These are phyloP conservation scores for Psophia crepitans DNA, from an alignment of 2,113 vertebrate genomes.

Conservation along the genomic window DNA sequence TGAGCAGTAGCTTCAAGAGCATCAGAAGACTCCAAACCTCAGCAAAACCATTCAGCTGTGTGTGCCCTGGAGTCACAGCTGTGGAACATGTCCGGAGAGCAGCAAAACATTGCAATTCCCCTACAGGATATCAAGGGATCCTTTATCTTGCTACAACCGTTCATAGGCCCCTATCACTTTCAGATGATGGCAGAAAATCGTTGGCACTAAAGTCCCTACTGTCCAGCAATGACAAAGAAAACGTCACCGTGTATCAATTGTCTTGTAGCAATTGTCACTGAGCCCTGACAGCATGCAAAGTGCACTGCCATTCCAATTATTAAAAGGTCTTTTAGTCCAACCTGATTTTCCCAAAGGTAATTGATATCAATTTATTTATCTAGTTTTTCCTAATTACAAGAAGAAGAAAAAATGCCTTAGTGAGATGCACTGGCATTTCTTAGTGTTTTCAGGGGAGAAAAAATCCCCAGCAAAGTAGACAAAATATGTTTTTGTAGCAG, in stretches of 20 bases:
- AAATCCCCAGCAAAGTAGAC: not conserved
- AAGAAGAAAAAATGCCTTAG: constrained; percentile 14
- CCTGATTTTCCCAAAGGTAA: constrained; percentile 43
- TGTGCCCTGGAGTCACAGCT: constrained; percentile 22
- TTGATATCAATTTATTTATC: constrained; percentile 61
- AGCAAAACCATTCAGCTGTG: constrained; percentile 32
- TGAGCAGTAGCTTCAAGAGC: not conserved
- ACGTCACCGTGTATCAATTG: constrained; percentile 43
- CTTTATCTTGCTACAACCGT: constrained; percentile 66
- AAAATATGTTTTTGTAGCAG: constrained; percentile 18
- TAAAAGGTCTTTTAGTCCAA: constrained; percentile 52
- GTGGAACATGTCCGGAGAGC: not conserved
- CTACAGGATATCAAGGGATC: constrained; percentile 40
- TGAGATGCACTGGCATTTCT: constrained; percentile 15
- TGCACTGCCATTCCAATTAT: constrained; percentile 52
- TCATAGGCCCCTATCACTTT: constrained; percentile 70
- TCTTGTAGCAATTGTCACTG: constrained; percentile 49
- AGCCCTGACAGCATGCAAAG: constrained; percentile 47
- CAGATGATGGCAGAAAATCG: constrained; percentile 77
- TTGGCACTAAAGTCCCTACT: constrained; percentile 61
- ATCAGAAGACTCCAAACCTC: not conserved
- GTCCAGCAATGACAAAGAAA: constrained; percentile 73
- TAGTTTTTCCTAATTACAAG: constrained; percentile 62
- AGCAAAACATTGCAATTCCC: constrained; percentile 44
- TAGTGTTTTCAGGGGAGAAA: constrained; percentile 1